A percentile compares a stretch with the other conserved stretches of the same genome.
Conservation (phyloP, 2,888 invertebrate species). For the Drosophila paucipuncta region DNA sequence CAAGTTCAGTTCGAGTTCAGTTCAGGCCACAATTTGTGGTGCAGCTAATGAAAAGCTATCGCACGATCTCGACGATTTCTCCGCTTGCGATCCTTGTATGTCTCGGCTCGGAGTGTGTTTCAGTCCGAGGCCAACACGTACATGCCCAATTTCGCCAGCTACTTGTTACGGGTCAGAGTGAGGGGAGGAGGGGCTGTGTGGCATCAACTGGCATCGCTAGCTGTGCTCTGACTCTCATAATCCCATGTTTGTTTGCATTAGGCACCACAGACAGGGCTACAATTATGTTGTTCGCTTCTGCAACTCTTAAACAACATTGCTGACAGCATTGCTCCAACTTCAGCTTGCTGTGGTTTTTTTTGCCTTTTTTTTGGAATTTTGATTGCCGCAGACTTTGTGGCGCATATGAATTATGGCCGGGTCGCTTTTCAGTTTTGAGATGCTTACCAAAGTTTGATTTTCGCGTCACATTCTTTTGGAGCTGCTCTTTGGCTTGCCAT, state of each 20-base stretch:
- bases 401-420: slow-evolving; percentile 82
- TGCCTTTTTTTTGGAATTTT: slow-evolving; percentile 57
- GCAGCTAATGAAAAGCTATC: slow-evolving; percentile 78
- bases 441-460: slow-evolving; percentile 43
- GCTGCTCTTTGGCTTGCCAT: slow-evolving; percentile 73
- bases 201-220: slow-evolving; percentile 54
- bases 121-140: slow-evolving; percentile 70
- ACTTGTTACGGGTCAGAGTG: slow-evolving; percentile 75
- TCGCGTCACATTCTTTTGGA: slow-evolving; percentile 73
- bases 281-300: slow-evolving; percentile 76
- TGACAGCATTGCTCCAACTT: slow-evolving; percentile 43
- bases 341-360: slow-evolving; percentile 40
- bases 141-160: slow-evolving; percentile 78
- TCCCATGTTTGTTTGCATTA: slow-evolving; percentile 82
- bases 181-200: slow-evolving; percentile 10
- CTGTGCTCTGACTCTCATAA: slow-evolving; percentile 61
- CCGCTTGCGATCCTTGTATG: slow-evolving; percentile 33
- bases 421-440: slow-evolving; percentile 26
- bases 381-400: slow-evolving; percentile 82
- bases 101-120: slow-evolving; percentile 58
- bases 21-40: slow-evolving; percentile 69
- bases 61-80: slow-evolving; percentile 63
- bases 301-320: slow-evolving; percentile 35
- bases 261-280: slow-evolving; percentile 76
- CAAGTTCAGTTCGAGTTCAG: slow-evolving; percentile 59